Percentiles rank a stretch among this genome's conserved stretches.
Conservation (phyloP, 2,888 invertebrate species). For the Caenorhabditis zanzibari region DNA sequence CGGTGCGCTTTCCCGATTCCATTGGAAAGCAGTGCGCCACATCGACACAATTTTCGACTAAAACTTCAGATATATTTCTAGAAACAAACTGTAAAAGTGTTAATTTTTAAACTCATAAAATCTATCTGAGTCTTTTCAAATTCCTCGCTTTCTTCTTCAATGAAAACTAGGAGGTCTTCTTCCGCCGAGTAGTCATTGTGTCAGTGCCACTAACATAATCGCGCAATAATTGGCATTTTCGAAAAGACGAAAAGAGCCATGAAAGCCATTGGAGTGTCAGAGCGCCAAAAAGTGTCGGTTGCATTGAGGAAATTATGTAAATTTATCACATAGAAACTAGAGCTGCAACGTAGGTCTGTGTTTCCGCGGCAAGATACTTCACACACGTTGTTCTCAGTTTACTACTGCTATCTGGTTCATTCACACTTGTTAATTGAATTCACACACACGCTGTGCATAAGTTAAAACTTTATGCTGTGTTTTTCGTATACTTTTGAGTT, state of each 20-base stretch:
- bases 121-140: too few species aligned
- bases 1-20: too few species aligned
- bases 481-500: slow-evolving; percentile 24
- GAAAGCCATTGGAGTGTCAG: slow-evolving; percentile 29
- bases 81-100: too few species aligned
- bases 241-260: slow-evolving; percentile 1
- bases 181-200: slow-evolving; percentile 34
- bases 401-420: slow-evolving; percentile 41
- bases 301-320: slow-evolving; percentile 55
- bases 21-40: too few species aligned
- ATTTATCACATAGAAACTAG: slow-evolving; percentile 40
- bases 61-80: too few species aligned
- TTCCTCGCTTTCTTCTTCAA: neutral
- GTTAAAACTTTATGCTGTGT: slow-evolving; percentile 11
- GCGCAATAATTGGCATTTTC: slow-evolving; percentile 43
- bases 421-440: slow-evolving; percentile 56
- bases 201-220: slow-evolving; percentile 57
- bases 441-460: slow-evolving; percentile 36
- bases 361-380: neutral
- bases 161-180: slow-evolving; percentile 10
- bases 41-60: too few species aligned
- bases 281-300: slow-evolving; percentile 57
- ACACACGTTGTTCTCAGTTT: slow-evolving; percentile 52
- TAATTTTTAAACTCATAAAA: too few species aligned
- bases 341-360: slow-evolving; percentile 33